Conservation (phyloP, 2,888 invertebrate species). For the Microplitis deprimator region DNA sequence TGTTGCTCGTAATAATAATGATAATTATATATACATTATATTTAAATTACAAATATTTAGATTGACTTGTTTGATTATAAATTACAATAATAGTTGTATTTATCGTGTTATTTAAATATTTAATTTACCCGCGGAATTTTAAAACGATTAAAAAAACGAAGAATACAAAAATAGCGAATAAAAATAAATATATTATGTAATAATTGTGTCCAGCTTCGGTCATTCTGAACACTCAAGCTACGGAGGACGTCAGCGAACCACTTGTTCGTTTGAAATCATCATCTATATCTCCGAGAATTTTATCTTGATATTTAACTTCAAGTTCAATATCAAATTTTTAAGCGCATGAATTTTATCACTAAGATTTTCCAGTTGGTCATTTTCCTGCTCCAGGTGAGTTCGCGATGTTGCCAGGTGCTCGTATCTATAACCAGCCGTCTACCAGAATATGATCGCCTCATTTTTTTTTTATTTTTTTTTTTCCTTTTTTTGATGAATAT, state of each 20-base stretch:
- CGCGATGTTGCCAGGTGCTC: slow-evolving; percentile 80
- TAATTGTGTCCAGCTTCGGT: slow-evolving; percentile 89
- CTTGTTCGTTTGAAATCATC: slow-evolving; percentile 92
- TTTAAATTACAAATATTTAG: no score
- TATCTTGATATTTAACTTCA: slow-evolving; percentile 94
- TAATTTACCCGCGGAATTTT: slow-evolving; percentile 73
- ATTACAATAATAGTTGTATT: no score
- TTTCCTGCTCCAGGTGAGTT: slow-evolving; percentile 88
- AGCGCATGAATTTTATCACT: slow-evolving; percentile 91
- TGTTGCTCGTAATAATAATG: no score
- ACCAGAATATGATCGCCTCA: slow-evolving; percentile 67
- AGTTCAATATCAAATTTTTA: slow-evolving; percentile 90
- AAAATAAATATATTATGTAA: slow-evolving; percentile 88
- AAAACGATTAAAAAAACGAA: slow-evolving; percentile 85
- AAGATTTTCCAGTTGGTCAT: slow-evolving; percentile 89
- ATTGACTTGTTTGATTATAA: no score
- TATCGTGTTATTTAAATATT: no score
- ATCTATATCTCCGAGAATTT: slow-evolving; percentile 87
- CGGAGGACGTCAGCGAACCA: slow-evolving; percentile 88
- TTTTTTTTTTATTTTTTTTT: slow-evolving; percentile 50
- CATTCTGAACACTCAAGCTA: slow-evolving; percentile 85
- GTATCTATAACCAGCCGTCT: slow-evolving; percentile 72
- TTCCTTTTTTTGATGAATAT: background rate
- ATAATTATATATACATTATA: no score
- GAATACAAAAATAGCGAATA: slow-evolving; percentile 90